Evolutionary conservation across 2,113 vertebrate species (phyloP).

Genomic region (Eulacestoma nigropectus): DNA sequence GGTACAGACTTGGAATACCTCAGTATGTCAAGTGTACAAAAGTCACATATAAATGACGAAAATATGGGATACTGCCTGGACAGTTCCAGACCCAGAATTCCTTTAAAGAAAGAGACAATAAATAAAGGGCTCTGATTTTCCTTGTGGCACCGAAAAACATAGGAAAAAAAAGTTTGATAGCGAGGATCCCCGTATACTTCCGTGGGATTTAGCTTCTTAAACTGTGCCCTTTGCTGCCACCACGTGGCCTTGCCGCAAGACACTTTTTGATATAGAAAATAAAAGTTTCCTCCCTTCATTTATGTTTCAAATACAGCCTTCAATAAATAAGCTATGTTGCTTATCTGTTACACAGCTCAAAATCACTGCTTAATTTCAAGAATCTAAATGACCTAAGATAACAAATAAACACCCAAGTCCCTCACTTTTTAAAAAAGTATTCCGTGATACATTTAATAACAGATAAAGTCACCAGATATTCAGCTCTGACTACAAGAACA

Average conservation of each 20-base stretch:
- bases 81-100: background rate
- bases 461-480: background rate
- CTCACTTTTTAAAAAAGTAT: background rate
- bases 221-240: slow-evolving; percentile 57
- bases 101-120: background rate
- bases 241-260: background rate
- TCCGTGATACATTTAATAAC: background rate
- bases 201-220: background rate
- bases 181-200: rapidly evolving
- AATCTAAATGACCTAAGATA: background rate
- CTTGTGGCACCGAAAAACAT: background rate
- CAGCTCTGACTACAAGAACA: background rate
- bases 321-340: background rate
- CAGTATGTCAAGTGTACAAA: background rate
- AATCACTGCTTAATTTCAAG: background rate
- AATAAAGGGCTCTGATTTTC: background rate
- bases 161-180: background rate
- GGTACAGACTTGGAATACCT: background rate
- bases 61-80: background rate
- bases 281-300: background rate
- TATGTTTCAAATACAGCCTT: background rate
- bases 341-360: background rate
- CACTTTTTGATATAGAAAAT: background rate
- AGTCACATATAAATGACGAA: background rate
- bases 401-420: background rate